Conservation (phyloP, 2,888 invertebrate species). For the Dasypolia templi region DNA sequence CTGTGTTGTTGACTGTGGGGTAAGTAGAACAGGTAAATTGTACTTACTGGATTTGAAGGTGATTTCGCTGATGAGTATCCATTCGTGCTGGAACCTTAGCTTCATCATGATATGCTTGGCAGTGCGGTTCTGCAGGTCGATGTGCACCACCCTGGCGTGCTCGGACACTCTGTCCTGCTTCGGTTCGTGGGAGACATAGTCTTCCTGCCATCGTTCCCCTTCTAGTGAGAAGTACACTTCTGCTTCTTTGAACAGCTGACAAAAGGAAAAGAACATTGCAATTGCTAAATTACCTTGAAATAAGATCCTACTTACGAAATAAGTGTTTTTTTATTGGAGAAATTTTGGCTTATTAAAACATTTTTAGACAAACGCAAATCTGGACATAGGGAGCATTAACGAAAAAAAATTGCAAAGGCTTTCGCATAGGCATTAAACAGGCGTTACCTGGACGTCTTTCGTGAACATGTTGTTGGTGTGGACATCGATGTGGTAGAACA, state of each 20-base stretch:
- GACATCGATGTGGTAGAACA: slow-evolving; percentile 93
- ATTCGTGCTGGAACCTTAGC: slow-evolving; percentile 94
- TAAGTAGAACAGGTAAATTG: neutral
- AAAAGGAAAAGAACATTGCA: slow-evolving; percentile 41
- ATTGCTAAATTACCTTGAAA: neutral
- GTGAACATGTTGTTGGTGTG: slow-evolving; percentile 95
- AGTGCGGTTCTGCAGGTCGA: slow-evolving; percentile 93
- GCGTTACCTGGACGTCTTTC: slow-evolving; percentile 94
- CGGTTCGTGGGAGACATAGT: slow-evolving; percentile 92
- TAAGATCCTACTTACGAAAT: slow-evolving; percentile 2
- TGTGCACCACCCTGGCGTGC: slow-evolving; percentile 92
- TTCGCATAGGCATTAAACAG: slow-evolving; percentile 47
- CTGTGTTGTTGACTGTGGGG: slow-evolving; percentile 6
- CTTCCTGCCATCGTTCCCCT: slow-evolving; percentile 93
- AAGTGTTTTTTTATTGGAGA: neutral
- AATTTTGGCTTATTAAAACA: neutral
- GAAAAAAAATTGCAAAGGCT: slow-evolving; percentile 18
- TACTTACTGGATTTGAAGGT: slow-evolving; percentile 94
- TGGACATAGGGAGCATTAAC: slow-evolving; percentile 5
- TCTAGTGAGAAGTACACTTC: slow-evolving; percentile 95
- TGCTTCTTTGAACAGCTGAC: slow-evolving; percentile 93
- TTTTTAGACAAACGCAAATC: neutral
- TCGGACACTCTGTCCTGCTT: slow-evolving; percentile 90
- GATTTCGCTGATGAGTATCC: slow-evolving; percentile 97
- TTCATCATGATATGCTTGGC: slow-evolving; percentile 94